Evolutionary conservation across 1,140 invertebrate genomes (phyloP), one percentile per base, ranked within the genome.

Genomic region (Planococcus citri): DNA sequence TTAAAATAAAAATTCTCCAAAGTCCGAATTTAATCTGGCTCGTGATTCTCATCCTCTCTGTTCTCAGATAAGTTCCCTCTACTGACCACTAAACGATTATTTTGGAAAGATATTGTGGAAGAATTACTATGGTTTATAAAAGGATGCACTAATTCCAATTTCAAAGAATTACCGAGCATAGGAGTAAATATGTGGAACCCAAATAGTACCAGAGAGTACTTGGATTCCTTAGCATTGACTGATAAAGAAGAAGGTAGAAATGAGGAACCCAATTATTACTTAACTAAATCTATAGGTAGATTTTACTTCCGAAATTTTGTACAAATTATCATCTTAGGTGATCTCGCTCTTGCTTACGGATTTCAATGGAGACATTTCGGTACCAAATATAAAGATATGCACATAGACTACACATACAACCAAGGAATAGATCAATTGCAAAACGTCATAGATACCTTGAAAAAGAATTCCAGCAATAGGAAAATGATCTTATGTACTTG

Each of bases 341-440:
- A 99, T 82, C 81, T 99, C 27, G 97, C 97, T 0, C 97, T 97
- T 4, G 86, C 99, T 22, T 99, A 99, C 83, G 97, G 97, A 0
- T 99, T 99, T 76, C 97, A 99, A 78, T 99, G 97, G 97, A 83
- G 97, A 70, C 95, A 99, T 79, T 98, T 89, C 84, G 97, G 97
- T 33, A 95, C 96, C 1, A 80, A 94, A 74, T 99, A 99, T 78
- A 80, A 82, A 41, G 85, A 90, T 73, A 91, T 91, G 83, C 80
- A 91, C 73, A 83, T 88, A 61, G 88, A 98, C 80, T 97, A 97
- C 75, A 81, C 75, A 24, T 87, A 27, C 81, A 87, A 86, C 27
- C 81, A 98, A 81, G 97, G 97, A 67, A 83, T 94, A 71, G 93
- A 99, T 80, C 97, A 99, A 79, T 78, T 99, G n/a, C 76, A 82